These are phyloP conservation scores for Clarias platycephalus DNA, from an alignment of 2,797 vertebrate genomes.

Conservation along the genomic window DNA sequence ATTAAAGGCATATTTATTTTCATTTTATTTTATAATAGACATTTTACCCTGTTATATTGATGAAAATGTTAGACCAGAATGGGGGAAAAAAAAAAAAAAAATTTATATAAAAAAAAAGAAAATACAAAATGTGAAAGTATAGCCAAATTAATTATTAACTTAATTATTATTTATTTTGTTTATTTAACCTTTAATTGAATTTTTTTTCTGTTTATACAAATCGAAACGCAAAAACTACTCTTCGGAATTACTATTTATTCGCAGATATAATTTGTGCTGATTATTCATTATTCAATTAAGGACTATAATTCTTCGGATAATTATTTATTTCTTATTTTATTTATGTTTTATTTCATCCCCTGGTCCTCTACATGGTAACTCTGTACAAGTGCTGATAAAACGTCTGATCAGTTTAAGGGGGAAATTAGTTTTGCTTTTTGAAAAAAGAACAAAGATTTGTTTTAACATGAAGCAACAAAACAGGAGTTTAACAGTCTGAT, in stretches of 20 bases:
- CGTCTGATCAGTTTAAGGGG: too few relatives aligned
- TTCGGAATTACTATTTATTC: neutral
- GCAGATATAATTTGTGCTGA: too few relatives aligned
- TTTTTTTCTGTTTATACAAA: neutral
- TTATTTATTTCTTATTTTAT: neutral
- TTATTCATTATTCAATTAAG: neutral
- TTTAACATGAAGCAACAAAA: neutral
- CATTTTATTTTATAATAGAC: slow-evolving; percentile 44
- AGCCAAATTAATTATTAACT: neutral
- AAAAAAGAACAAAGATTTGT: neutral
- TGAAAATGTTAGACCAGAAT: neutral
- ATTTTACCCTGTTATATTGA: neutral
- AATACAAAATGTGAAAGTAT: neutral
- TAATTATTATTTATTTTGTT: neutral
- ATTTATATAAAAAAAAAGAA: neutral
- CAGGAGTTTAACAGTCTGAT: slow-evolving; percentile 61
- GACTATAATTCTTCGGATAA: neutral
- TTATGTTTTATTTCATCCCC: neutral
- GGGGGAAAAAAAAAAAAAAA: neutral
- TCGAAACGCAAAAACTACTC: neutral
- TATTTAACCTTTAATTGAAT: neutral
- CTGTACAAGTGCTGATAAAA: neutral
- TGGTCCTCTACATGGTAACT: neutral
- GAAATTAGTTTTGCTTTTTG: neutral
- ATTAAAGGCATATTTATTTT: slow-evolving; percentile 54